Evolutionary conservation across 2,888 invertebrate species (phyloP).

Genomic region (Eueremaeus valkanovi): DNA sequence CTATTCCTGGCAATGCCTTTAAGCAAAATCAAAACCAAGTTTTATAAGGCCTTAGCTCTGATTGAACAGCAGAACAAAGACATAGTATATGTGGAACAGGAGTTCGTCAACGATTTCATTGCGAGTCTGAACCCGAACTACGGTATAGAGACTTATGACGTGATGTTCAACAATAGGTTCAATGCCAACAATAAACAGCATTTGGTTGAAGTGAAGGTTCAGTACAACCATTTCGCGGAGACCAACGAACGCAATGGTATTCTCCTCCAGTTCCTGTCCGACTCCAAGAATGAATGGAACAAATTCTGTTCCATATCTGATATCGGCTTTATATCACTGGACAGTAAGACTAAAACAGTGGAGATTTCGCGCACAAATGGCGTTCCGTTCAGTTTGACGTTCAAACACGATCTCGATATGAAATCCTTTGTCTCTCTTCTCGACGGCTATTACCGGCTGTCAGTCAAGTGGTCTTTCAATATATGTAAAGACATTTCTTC

Average conservation of each 20-base stretch:
- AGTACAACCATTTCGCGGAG: neutral
- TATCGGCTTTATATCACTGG: constrained; percentile 65
- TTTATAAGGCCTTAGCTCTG: constrained; percentile 57
- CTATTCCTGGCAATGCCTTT: neutral
- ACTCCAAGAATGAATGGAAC: constrained; percentile 44
- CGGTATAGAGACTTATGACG: constrained; percentile 6
- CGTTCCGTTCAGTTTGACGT: constrained; percentile 42
- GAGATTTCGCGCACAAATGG: constrained; percentile 63
- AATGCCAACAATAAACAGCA: neutral
- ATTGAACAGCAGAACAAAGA: constrained; percentile 52
- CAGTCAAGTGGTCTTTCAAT: constrained; percentile 85
- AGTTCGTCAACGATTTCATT: neutral
- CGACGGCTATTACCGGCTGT: constrained; percentile 80
- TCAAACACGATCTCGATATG: constrained; percentile 31
- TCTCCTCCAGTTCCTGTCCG: neutral
- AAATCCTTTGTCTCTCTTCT: constrained; percentile 56
- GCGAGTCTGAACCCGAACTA: neutral
- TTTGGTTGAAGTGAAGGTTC: constrained; percentile 1
- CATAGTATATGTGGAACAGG: constrained; percentile 54
- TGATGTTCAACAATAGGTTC: constrained; percentile 13
- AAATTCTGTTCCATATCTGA: constrained; percentile 69
- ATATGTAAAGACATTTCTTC: constrained; percentile 75
- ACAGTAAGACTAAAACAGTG: constrained; percentile 61
- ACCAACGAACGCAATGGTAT: neutral
- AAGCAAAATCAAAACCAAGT: constrained; percentile 65